Evolutionary conservation across 1,140 invertebrate species (phyloP), one percentile per base, ranked within the genome.

Genomic region (Eueides isabella): DNA sequence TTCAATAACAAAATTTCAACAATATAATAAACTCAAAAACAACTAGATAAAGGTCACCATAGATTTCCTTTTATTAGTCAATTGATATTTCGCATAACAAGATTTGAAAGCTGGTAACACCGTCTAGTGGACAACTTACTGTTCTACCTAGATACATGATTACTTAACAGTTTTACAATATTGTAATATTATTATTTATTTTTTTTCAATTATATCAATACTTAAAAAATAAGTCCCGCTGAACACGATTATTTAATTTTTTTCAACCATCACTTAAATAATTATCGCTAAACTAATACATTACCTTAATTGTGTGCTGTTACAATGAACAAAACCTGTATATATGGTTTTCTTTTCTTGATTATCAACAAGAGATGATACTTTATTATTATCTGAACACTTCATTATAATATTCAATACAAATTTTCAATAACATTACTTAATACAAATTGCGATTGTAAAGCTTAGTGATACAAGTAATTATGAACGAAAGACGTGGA

Each of bases 161-260:
- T 88, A 87, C 87, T 91, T 90, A 92, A 91, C 88, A 89, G 89
- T 91, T 90, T 90, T 90, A 92, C 87, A 92, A 86, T 86, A 84
- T 83, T 88, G 80, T 88, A 38, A 16, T 83, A 83, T 83, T 86
- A 85, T 85, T 76, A 85, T 89, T 80, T 89, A 81, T 84, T 83
- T n/a, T n/a, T n/a, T n/a, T n/a, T n/a, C n/a, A n/a, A n/a, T n/a
- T n/a, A n/a, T 85, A 85, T 85, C 78, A 85, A 82, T 90, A 86
- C 89, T 91, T 91, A 91, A 89, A 90, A 90, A 91, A 87, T 90
- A 91, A 87, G 84, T 85, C 85, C 89, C 86, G 82, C 86, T 91
- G 89, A 91, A 92, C 89, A 91, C 91, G 88, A 90, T 90, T 88
- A 88, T 86, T 85, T 76, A 83, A 79, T 85, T 84, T 77, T 82